These are phyloP conservation scores for Protomyctophum bolini DNA, from an alignment of 2,113 vertebrate genomes.

Conservation along the genomic window DNA sequence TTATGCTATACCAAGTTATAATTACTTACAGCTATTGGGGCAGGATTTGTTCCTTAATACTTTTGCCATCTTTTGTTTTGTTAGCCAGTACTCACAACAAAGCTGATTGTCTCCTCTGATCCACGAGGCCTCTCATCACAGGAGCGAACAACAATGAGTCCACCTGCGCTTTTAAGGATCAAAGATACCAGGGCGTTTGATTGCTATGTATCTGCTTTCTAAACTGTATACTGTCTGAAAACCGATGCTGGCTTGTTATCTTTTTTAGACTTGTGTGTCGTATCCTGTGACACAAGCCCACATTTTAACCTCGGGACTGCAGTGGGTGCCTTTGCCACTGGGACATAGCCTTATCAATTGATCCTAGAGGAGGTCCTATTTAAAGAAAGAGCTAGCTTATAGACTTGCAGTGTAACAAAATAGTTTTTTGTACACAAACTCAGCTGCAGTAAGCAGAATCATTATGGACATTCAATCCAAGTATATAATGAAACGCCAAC, in stretches of 20 bases:
- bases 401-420: neutral
- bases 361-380: slow-evolving; percentile 5
- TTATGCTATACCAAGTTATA: neutral
- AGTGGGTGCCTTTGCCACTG: slow-evolving; percentile 11
- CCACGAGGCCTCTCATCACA: slow-evolving; percentile 50
- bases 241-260: slow-evolving; percentile 43
- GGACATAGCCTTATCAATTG: slow-evolving; percentile 11
- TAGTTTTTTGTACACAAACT: slow-evolving; percentile 1
- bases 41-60: slow-evolving; percentile 5
- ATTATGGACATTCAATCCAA: slow-evolving; percentile 9
- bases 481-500: neutral
- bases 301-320: slow-evolving; percentile 10
- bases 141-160: slow-evolving; percentile 49
- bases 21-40: neutral
- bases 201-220: slow-evolving; percentile 27
- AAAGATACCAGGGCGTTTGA: slow-evolving; percentile 67
- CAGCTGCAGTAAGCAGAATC: neutral
- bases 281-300: slow-evolving; percentile 41
- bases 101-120: slow-evolving; percentile 50
- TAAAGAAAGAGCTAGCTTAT: slow-evolving; percentile 14
- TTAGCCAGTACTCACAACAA: slow-evolving; percentile 47
- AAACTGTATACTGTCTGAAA: slow-evolving; percentile 47
- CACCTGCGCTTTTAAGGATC: slow-evolving; percentile 70
- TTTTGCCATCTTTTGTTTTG: slow-evolving; percentile 40
- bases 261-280: slow-evolving; percentile 43